These are phyloP conservation scores for Parambassis ranga DNA, from an alignment of 2,797 vertebrate genomes.

Conservation along the genomic window DNA sequence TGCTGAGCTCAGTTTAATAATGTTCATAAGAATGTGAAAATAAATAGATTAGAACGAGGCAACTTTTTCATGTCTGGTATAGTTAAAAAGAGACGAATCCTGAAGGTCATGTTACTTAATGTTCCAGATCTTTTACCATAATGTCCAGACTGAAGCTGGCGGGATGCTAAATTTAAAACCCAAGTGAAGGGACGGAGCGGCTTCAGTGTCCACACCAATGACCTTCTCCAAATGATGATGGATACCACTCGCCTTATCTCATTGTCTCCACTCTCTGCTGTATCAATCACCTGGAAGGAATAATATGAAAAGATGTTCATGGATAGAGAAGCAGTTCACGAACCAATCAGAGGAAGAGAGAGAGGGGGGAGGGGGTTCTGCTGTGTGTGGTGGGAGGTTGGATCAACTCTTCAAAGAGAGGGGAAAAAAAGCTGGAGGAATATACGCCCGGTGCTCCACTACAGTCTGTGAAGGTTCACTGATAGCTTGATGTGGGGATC, in stretches of 20 bases:
- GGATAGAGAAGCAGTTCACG: constrained; percentile 29
- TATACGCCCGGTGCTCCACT: constrained; percentile 1
- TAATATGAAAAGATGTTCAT: constrained; percentile 31
- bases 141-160: constrained; percentile 6
- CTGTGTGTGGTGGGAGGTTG: constrained; percentile 2
- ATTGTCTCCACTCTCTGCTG: constrained; percentile 36
- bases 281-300: constrained; percentile 57
- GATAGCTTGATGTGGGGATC: constrained; percentile 46
- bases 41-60: too few species aligned
- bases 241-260: constrained; percentile 55
- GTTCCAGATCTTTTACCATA: constrained; percentile 1
- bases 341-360: background rate
- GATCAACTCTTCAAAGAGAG: constrained; percentile 48
- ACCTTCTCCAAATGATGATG: constrained; percentile 68
- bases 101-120: constrained; percentile 42
- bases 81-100: too few species aligned
- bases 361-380: too few species aligned
- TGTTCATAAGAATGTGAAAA: too few species aligned
- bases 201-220: constrained; percentile 33
- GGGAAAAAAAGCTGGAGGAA: constrained; percentile 34
- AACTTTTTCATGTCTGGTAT: too few species aligned
- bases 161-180: background rate
- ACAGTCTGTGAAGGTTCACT: constrained; percentile 26
- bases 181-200: background rate
- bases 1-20: too few species aligned